Base-by-base conservation (phyloP, 53 echinoderm and acorn worm species). In the Stichopus horrens region DNA sequence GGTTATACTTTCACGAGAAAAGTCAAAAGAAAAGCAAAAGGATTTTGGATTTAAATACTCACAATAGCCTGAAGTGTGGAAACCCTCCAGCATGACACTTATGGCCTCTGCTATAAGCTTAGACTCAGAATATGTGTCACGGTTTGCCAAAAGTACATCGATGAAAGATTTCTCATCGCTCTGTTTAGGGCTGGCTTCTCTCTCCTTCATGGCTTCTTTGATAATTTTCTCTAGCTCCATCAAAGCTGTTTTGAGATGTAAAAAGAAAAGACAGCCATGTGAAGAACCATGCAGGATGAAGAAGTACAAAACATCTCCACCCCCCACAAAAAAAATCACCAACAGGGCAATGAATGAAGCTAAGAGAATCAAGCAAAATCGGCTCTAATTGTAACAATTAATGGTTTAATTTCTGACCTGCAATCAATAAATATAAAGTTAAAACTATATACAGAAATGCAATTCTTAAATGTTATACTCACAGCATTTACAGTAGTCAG, bases 31-130 rank as follows among this genome's bases (percentile, higher is more conserved):
- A 37, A 37, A 37, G 37, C 37, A 37, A 37, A 0, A 37, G 37
- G 37, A 37, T 37, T 37, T 37, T 16, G 71, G 6, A 5, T 71
- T 4, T n/a, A 5, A 86, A 6, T 19, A 81, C 92, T 95, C 57
- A 97, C 97, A 65, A 76, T 93, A 88, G 22, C 95, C 97, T 57
- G 94, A 87, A 7, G 94, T 95, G 75, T 97, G 97, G 84, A 97
- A 92, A 4, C 97, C 97, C 19, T 93, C 95, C 21, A 95, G 78
- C 53, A 92, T 58, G 74, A 90, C 93, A 11, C 88, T 78, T n/a
- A 95, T 9, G 4, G 92, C 74, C 74, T 97, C 97, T 65, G 81
- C 86, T 52, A 77, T 65, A 9, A 95, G 80, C 79, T 82, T 92
- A 18, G 76, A 55, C 18, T 92, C 94, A 0, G 90, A 54, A 83